These are phyloP conservation scores for Hyles lineata DNA, from an alignment of 2,888 invertebrate species.

Conservation along the genomic window DNA sequence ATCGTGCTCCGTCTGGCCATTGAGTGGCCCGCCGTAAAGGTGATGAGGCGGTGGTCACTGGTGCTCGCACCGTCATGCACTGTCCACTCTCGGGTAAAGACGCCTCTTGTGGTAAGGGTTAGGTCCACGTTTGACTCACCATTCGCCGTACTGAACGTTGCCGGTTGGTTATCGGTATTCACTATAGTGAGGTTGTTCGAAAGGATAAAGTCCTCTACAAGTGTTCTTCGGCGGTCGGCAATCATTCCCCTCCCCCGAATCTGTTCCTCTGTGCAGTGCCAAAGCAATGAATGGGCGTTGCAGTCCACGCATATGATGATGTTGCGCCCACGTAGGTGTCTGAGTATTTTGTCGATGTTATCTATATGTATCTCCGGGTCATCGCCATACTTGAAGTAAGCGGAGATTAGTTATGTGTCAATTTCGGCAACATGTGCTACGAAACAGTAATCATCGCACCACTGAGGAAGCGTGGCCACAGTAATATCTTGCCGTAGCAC, in stretches of 20 bases:
- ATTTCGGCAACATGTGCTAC: not conserved
- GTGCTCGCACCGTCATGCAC: slow-evolving; percentile 34
- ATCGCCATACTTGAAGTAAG: not conserved
- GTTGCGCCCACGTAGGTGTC: too few relatives aligned
- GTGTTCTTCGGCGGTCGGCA: not conserved
- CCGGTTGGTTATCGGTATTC: slow-evolving; percentile 27
- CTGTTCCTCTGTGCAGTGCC: not conserved
- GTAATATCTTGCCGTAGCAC: not conserved
- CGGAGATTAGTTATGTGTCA: not conserved
- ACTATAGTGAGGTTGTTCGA: slow-evolving; percentile 28
- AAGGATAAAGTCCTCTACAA: slow-evolving; percentile 34
- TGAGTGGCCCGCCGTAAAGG: slow-evolving; percentile 21
- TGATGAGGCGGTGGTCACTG: slow-evolving; percentile 42
- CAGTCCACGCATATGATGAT: not conserved
- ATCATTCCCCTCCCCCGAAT: not conserved
- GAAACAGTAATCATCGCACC: not conserved
- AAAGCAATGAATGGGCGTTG: not conserved
- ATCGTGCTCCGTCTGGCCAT: not conserved
- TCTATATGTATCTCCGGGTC: not conserved
- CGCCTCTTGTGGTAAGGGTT: slow-evolving; percentile 34
- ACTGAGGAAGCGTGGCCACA: rapidly evolving
- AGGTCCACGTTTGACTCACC: slow-evolving; percentile 46
- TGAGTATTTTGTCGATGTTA: not conserved
- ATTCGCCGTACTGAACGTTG: slow-evolving; percentile 37
- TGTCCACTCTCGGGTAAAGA: slow-evolving; percentile 32